Conservation (phyloP, 2,797 vertebrate genomes). For the Botia kubotai region DNA sequence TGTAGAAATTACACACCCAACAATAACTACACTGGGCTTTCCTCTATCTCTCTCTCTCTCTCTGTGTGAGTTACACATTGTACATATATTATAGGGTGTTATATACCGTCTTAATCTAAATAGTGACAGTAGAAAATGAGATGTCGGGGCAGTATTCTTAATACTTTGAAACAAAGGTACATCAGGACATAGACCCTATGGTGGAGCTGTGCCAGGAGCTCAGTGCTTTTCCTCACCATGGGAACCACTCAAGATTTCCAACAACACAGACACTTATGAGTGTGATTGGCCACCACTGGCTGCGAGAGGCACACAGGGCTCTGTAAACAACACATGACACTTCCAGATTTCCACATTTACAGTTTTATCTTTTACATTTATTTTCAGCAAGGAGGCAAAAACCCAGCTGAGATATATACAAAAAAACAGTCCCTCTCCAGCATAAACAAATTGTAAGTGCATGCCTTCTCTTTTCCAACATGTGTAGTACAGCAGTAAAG, state of each 20-base stretch:
- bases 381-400: neutral
- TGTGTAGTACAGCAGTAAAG: constrained; percentile 25
- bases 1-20: constrained; percentile 34
- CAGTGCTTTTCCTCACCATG: constrained; percentile 37
- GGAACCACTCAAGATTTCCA: constrained; percentile 37
- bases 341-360: neutral
- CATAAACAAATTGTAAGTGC: neutral
- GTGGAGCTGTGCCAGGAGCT: constrained; percentile 33
- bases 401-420: neutral
- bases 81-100: neutral
- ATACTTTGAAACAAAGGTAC: neutral
- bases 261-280: constrained; percentile 36
- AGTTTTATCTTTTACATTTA: constrained; percentile 1
- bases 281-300: constrained; percentile 11
- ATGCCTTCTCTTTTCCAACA: constrained; percentile 11
- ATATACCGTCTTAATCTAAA: neutral
- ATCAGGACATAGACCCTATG: neutral
- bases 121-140: neutral
- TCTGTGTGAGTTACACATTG: neutral
- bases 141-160: neutral
- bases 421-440: neutral
- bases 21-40: neutral
- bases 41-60: too few relatives aligned
- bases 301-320: neutral
- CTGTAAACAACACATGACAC: constrained; percentile 14